These are phyloP conservation scores for Acyrthosiphon pisum DNA, from an alignment of 1,140 invertebrate species.

Conservation along the genomic window DNA sequence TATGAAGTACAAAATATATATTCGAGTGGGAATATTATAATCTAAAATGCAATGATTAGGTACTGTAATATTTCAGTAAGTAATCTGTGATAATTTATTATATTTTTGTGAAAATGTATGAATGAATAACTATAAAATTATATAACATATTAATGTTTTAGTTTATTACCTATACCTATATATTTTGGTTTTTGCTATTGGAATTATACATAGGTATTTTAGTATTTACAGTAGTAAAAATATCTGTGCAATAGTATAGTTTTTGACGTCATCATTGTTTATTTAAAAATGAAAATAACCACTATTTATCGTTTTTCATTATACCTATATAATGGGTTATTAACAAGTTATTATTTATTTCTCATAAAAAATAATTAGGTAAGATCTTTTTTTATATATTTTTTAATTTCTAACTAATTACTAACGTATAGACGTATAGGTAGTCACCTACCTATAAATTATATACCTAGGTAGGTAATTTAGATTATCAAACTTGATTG, in stretches of 20 bases:
- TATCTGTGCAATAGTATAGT: not conserved
- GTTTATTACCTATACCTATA: too few species aligned
- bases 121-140: not conserved
- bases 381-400: too few species aligned
- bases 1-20: not conserved
- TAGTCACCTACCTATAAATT: too few species aligned
- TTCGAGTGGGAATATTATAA: not conserved
- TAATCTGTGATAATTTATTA: not conserved
- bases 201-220: too few species aligned
- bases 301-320: not conserved
- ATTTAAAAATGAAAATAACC: not conserved
- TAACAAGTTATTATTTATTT: too few species aligned
- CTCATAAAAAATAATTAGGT: too few species aligned
- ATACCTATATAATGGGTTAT: not conserved
- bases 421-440: too few species aligned
- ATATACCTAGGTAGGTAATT: not conserved
- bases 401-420: too few species aligned
- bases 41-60: not conserved
- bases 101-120: not conserved
- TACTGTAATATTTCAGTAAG: not conserved
- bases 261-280: not conserved
- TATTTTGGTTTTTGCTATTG: not conserved
- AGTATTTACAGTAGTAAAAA: not conserved
- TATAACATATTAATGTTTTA: too few species aligned
- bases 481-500: not conserved